A percentile compares a stretch with the other conserved stretches of the same genome.
These are phyloP conservation scores for Octopus bimaculoides DNA, from an alignment of 1,140 invertebrate species.

Conservation along the genomic window DNA sequence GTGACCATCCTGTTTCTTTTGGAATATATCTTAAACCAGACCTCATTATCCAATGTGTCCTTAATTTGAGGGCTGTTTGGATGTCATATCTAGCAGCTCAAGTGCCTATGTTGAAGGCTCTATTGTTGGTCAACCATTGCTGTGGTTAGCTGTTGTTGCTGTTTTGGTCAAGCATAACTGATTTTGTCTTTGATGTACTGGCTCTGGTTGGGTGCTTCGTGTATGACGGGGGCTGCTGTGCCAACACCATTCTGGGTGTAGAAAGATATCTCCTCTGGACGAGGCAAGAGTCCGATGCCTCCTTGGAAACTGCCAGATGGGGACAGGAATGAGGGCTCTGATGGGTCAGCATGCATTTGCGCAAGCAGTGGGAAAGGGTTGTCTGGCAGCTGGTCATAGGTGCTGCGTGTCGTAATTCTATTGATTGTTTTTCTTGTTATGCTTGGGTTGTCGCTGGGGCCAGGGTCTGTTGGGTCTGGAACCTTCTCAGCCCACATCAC, in stretches of 20 bases:
- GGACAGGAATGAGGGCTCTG: background rate
- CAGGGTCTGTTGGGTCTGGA: slow-evolving; percentile 37
- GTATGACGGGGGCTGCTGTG: background rate
- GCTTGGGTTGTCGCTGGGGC: slow-evolving; percentile 33
- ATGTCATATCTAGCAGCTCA: too few species aligned
- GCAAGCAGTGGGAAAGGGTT: slow-evolving; percentile 19
- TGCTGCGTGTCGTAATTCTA: slow-evolving; percentile 38
- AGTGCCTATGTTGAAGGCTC: too few species aligned
- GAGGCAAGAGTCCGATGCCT: background rate
- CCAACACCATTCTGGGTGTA: background rate
- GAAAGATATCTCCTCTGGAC: background rate
- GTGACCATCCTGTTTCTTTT: too few species aligned
- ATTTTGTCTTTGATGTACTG: background rate
- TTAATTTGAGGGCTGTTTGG: too few species aligned
- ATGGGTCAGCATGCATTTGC: background rate
- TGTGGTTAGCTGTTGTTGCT: too few species aligned
- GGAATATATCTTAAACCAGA: too few species aligned
- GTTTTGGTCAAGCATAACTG: background rate
- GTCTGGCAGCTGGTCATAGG: slow-evolving; percentile 29
- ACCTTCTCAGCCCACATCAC: slow-evolving; percentile 39
- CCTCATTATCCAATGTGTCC: too few species aligned
- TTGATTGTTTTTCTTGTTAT: slow-evolving; percentile 41
- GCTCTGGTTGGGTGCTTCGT: background rate
- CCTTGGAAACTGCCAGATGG: background rate
- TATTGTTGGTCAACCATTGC: too few species aligned